phyloP scores from a whole-genome alignment of 2,797 vertebrate genomes.

The Loriculus beryllinus region DNA sequence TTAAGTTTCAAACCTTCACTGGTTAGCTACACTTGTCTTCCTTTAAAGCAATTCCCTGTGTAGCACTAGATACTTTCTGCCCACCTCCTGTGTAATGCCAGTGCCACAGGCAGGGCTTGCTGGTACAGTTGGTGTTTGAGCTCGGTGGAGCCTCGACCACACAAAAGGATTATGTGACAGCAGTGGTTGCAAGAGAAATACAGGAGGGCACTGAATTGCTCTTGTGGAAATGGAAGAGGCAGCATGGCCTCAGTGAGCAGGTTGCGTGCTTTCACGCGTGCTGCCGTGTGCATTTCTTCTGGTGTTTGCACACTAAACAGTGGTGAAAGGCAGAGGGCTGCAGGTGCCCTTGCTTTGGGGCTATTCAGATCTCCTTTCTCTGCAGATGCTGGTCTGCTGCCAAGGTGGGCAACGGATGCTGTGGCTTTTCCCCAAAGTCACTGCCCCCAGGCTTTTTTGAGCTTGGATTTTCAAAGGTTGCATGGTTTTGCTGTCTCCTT shows the following conservation, averaged over 20 bases:
- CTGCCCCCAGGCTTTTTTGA: background rate
- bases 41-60: background rate
- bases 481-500: background rate
- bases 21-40: background rate
- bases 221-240: background rate
- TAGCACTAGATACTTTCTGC: background rate
- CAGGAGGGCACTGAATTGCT: background rate
- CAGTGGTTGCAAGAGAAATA: background rate
- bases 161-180: background rate
- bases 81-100: background rate
- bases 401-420: accelerated
- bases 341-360: background rate
- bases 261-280: accelerated
- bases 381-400: background rate
- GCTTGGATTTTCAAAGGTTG: background rate
- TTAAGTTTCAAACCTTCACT: background rate
- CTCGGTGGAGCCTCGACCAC: background rate
- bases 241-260: background rate
- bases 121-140: background rate
- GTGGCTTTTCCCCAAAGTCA: background rate
- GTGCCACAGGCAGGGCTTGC: background rate
- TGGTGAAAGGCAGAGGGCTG: background rate
- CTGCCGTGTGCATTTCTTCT: background rate
- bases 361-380: background rate
- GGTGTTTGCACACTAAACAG: background rate